A percentile compares a stretch with the other conserved stretches of the same genome.
Conservation (phyloP, 2,797 vertebrate genomes). For the Ctenopoma kingsleyae region DNA sequence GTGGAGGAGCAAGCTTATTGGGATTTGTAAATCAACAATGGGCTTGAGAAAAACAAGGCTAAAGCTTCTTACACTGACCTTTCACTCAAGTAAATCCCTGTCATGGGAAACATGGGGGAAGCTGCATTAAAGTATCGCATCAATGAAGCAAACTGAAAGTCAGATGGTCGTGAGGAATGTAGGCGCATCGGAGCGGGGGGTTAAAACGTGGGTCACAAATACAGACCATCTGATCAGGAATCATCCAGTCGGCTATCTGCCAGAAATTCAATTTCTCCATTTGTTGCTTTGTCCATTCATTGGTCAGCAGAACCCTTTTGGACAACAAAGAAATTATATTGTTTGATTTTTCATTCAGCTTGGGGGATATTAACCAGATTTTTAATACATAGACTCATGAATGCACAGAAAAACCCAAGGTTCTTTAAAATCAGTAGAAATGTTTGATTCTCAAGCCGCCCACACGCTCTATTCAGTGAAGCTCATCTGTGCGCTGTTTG, state of each 20-base stretch:
- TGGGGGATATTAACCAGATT: constrained; percentile 2
- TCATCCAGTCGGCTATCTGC: constrained; percentile 27
- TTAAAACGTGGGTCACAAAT: background rate
- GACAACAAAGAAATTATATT: background rate
- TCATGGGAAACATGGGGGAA: constrained; percentile 8
- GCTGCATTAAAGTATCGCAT: constrained; percentile 6
- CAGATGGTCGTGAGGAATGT: background rate
- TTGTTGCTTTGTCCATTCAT: constrained; percentile 13
- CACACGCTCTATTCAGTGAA: constrained; percentile 8
- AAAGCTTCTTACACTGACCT: constrained; percentile 40
- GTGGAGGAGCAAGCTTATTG: constrained; percentile 40
- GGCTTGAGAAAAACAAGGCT: constrained; percentile 9
- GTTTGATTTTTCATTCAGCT: background rate
- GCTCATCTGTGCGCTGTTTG: background rate
- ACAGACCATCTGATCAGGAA: constrained; percentile 10
- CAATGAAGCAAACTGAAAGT: constrained; percentile 9
- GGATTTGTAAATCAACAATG: constrained; percentile 51
- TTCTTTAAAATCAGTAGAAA: background rate
- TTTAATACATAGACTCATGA: constrained; percentile 11
- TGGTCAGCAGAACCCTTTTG: background rate
- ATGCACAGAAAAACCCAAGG: constrained; percentile 18
- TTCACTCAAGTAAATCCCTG: constrained; percentile 36
- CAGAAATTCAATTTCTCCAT: constrained; percentile 19
- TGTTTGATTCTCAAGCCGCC: background rate
- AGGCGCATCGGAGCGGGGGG: background rate